phyloP scores from a whole-genome alignment of 2,113 vertebrate species.

The Hippocampus comes region DNA sequence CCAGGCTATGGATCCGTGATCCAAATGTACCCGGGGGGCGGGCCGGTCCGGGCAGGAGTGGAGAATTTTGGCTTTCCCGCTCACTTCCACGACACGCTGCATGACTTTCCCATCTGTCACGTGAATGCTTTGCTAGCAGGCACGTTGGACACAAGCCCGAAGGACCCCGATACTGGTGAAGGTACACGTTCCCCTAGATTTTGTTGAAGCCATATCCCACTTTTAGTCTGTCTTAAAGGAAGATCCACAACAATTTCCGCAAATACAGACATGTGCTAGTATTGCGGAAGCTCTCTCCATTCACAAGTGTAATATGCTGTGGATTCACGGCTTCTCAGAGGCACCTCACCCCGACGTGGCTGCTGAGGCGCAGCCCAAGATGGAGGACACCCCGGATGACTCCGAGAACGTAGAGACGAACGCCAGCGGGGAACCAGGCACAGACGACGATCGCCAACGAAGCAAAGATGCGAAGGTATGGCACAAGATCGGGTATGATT shows the following conservation, averaged over 20 bases:
- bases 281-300: too few species aligned
- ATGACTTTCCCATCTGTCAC: conserved; percentile 91
- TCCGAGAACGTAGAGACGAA: conserved; percentile 52
- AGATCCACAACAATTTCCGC: too few species aligned
- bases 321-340: conserved; percentile 17
- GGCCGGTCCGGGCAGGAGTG: conserved; percentile 84
- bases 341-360: conserved; percentile 49
- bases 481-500: background rate
- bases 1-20: conserved; percentile 90
- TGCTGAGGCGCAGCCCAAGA: conserved; percentile 39
- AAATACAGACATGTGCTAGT: too few species aligned
- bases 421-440: conserved; percentile 22
- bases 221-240: too few species aligned
- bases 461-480: conserved; percentile 73
- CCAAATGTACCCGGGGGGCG: conserved; percentile 89
- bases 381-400: conserved; percentile 31
- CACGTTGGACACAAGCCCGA: conserved; percentile 69
- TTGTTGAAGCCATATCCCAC: too few species aligned
- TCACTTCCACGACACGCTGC: conserved; percentile 80
- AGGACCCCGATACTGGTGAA: conserved; percentile 35
- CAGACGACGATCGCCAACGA: conserved; percentile 64
- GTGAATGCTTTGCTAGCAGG: conserved; percentile 85
- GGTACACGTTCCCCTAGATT: background rate
- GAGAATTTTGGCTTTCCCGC: conserved; percentile 91
- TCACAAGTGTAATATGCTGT: background rate